Base-by-base conservation (phyloP, 37 sponge, comb jelly and placozoan species). In the Chondrilla cf. caribensis region DNA sequence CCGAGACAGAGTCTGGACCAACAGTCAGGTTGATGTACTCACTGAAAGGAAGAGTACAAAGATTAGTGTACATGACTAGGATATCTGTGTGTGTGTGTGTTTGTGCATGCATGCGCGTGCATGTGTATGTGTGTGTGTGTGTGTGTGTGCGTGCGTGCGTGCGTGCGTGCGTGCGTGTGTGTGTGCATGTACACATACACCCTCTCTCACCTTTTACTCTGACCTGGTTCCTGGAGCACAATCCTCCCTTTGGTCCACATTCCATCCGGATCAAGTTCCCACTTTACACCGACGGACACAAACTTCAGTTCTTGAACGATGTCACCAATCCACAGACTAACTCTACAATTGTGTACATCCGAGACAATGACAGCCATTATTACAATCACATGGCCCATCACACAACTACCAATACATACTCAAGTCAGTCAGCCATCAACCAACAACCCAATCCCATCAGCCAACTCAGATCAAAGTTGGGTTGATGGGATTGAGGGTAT, bases 241-340 rank as follows among this genome's bases (percentile, higher is more conserved):
- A 67, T 67, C 7, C 25, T 37, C 41, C 76, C 76, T 21, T 40
- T 43, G 21, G 42, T 39, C 44, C 29, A 31, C 41, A 73, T 42
- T 15, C 76, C 76, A 3, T 37, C 41, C 3, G 76, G 76, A 37
- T 73, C 76, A 0, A 37, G 43, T 22, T 73, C 41, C 76, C 76
- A 73, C 0, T 40, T 32, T 7, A 73, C 22, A 31, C 41, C 44
- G 18, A 22, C 76, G 15, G 44, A 73, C 2, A 42, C n/a, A 18
- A 11, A 31, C 3, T 38, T 38, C 41, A 39, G 25, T 21, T 39
- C 44, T n/a, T 38, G 37, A 1, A 40, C 76, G 15, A 73, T 37
- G n/a, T 73, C 76, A 31, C 24, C 24, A 5, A 73, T 37, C 76
- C 76, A 73, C 76, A n/a, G 76, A 6, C n/a, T 18, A 7, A 73